Evolutionary conservation across 2,113 vertebrate genomes (phyloP).

Genomic region (Brienomyrus longianalis): DNA sequence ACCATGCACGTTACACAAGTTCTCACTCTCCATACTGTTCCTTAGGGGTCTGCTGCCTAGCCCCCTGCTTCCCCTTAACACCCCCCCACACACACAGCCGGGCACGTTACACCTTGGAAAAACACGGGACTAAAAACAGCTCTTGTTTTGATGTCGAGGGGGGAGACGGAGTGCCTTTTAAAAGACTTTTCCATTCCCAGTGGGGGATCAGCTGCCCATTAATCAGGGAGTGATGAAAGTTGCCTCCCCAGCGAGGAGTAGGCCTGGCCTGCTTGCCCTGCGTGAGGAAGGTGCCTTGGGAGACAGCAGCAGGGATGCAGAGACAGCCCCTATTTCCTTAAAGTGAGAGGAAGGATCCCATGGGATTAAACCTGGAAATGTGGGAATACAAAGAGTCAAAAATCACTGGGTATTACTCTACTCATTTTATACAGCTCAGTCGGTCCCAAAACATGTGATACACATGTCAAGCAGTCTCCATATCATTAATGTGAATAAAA

Average conservation of each 20-base stretch:
- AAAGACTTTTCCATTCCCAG: conserved; percentile 56
- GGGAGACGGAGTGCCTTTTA: conserved; percentile 7
- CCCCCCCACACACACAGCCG: conserved; percentile 8
- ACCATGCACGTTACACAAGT: neutral
- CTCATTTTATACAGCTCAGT: neutral
- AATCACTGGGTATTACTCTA: neutral
- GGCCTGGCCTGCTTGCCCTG: neutral
- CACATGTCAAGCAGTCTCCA: neutral
- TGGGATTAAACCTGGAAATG: neutral
- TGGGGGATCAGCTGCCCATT: conserved; percentile 52
- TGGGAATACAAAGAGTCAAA: neutral
- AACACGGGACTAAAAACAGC: conserved; percentile 45
- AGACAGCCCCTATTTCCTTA: neutral
- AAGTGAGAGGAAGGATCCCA: neutral
- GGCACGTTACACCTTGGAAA: conserved; percentile 28
- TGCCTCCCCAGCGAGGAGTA: conserved; percentile 51
- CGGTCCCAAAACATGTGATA: neutral
- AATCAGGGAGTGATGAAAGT: conserved; percentile 68
- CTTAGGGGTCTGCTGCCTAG: neutral
- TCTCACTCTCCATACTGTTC: neutral
- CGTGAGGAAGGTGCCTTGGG: neutral
- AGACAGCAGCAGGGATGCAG: neutral
- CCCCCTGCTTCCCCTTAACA: neutral
- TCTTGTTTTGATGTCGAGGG: conserved; percentile 32
- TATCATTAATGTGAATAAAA: neutral